phyloP scores from a whole-genome alignment of 1,140 invertebrate genomes.

The Oncopodura yosiiana region DNA sequence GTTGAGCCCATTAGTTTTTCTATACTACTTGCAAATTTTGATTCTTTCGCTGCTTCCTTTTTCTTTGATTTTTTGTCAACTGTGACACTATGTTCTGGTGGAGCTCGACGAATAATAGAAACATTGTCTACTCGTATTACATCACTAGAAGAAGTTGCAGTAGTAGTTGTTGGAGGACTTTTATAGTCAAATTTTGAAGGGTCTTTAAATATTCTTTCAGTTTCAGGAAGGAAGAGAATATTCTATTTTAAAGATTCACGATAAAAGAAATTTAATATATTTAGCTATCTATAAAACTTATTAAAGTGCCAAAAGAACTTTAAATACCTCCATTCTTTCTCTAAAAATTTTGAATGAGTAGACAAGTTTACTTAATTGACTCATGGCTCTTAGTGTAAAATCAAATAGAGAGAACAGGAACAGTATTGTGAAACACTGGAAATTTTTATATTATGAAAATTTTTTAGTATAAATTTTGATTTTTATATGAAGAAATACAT shows the following conservation, averaged over 20 bases:
- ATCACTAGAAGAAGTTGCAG: not conserved
- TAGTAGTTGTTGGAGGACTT: not conserved
- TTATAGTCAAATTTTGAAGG: too few species aligned
- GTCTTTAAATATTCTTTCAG: too few species aligned
- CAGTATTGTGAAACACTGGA: conserved; percentile 29
- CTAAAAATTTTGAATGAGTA: conserved; percentile 15
- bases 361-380: conserved; percentile 6
- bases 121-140: conserved; percentile 11
- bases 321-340: conserved; percentile 24
- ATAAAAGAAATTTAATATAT: not conserved
- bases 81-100: not conserved
- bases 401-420: conserved; percentile 32
- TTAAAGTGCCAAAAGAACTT: not conserved
- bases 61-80: not conserved
- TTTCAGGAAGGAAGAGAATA: conserved; percentile 9
- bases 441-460: conserved; percentile 2
- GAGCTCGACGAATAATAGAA: conserved; percentile 8
- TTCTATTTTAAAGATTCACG: not conserved
- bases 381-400: conserved; percentile 26
- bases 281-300: not conserved
- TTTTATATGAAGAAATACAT: too few species aligned
- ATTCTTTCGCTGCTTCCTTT: not conserved
- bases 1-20: conserved; percentile 6
- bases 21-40: not conserved
- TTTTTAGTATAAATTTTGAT: too few species aligned